Percentiles rank a stretch among this genome's conserved stretches.
Evolutionary conservation across 1,140 invertebrate species (phyloP).

Genomic region (Hyles euphorbiae): DNA sequence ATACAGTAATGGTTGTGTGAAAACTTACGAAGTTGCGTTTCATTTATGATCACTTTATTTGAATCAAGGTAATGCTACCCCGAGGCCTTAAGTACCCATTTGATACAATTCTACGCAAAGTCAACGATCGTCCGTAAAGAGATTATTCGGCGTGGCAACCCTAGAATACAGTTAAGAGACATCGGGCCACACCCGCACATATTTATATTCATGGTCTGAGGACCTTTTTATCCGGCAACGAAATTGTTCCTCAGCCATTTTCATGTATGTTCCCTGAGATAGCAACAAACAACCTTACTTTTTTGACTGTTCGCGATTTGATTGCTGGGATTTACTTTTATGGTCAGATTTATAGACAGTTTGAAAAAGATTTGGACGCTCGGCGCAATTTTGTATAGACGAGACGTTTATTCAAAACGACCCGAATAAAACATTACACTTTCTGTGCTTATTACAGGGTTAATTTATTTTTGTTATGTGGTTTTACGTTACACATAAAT

Average conservation of each 20-base stretch:
- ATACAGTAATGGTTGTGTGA: too few relatives aligned
- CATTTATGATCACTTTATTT: too few relatives aligned
- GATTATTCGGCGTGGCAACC: constrained; percentile 15
- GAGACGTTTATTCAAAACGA: constrained; percentile 33
- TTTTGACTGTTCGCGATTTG: constrained; percentile 69
- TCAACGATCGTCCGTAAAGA: too few relatives aligned
- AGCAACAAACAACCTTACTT: constrained; percentile 69
- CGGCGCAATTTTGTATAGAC: constrained; percentile 43
- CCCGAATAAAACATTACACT: constrained; percentile 24
- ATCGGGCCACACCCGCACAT: constrained; percentile 42
- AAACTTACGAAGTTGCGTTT: too few relatives aligned
- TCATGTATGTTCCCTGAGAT: constrained; percentile 54
- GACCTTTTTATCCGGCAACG: constrained; percentile 51
- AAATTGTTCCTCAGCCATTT: constrained; percentile 58
- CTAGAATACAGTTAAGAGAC: constrained; percentile 33
- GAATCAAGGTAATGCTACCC: too few relatives aligned
- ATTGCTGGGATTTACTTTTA: constrained; percentile 73
- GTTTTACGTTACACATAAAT: too few relatives aligned
- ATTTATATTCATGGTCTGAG: constrained; percentile 64
- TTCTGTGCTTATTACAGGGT: too few relatives aligned
- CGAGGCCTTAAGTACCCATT: too few relatives aligned
- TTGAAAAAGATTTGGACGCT: constrained; percentile 46
- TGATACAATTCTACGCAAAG: too few relatives aligned
- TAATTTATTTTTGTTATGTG: too few relatives aligned
- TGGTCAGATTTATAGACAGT: constrained; percentile 69